A percentile compares a stretch with the other conserved stretches of the same genome.
These are phyloP conservation scores for Macrostomum lignano DNA, from an alignment of 1,140 invertebrate species.

Conservation along the genomic window DNA sequence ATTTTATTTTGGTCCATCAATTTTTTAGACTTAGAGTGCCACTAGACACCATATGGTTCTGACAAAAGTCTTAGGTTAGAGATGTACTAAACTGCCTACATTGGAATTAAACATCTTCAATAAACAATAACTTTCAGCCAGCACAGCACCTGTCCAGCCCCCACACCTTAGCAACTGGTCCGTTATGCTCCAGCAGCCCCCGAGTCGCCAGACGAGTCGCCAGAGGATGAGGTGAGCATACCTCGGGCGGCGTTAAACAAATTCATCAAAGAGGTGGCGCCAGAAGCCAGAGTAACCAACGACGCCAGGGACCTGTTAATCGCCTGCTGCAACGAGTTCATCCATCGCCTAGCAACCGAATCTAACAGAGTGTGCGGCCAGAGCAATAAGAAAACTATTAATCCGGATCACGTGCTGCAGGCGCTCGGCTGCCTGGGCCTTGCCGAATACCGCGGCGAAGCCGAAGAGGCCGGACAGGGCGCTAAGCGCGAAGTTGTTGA, in stretches of 20 bases:
- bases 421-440: constrained; percentile 46
- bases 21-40: too few relatives aligned
- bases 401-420: constrained; percentile 68
- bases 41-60: too few relatives aligned
- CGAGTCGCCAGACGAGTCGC: too few relatives aligned
- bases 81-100: too few relatives aligned
- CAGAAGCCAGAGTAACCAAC: constrained; percentile 64
- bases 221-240: constrained; percentile 64
- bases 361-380: constrained; percentile 86
- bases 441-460: constrained; percentile 63
- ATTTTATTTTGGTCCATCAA: too few relatives aligned
- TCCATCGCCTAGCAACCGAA: constrained; percentile 73
- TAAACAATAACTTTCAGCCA: too few relatives aligned
- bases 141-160: too few relatives aligned
- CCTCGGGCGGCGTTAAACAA: constrained; percentile 86
- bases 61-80: too few relatives aligned
- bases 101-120: too few relatives aligned
- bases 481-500: constrained; percentile 84
- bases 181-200: too few relatives aligned
- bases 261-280: constrained; percentile 84
- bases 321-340: constrained; percentile 88
- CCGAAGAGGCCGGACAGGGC: constrained; percentile 65
- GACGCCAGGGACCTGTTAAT: constrained; percentile 74
- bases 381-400: constrained; percentile 82
- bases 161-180: too few relatives aligned